Base-by-base conservation (phyloP, 2,113 vertebrate genomes). In the Channa maculata region DNA sequence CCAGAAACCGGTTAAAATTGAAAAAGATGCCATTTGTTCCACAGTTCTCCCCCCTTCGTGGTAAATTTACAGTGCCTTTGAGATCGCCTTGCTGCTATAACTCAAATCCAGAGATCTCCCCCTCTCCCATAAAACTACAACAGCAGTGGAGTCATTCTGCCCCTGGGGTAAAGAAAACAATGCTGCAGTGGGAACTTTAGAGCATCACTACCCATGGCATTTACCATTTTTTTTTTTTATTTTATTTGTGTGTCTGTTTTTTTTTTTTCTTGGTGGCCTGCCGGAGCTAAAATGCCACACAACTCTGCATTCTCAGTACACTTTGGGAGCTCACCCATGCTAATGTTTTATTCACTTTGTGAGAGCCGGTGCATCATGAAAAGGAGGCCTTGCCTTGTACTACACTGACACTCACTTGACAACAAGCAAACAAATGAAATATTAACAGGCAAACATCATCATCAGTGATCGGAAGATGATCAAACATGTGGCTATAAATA, bases 261-360 rank as follows among this genome's bases (percentile, higher is more conserved):
- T 53, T 45, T 63, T 66, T 66, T 66, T 53, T 24, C 36, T 48
- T 60, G 68, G 91, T 89, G 81, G 71, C 66, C 72, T 64, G 77
- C 75, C 37, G 55, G 62, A 90, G 86, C 83, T 85, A 79, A 89
- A 91, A 92, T 81, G 88, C 77, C 85, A 83, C 83, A 80, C 79
- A 84, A 65, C 78, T 82, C 66, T 74, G 79, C 15, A 50, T 86
- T 76, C 79, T 71, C 15, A 1, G 48, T 38, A 66, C 50, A 66
- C 65, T 74, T 14, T 48, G 81, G 74, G 66, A 80, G 83, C 76
- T 58, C 75, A 52, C 83, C 72, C 89, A 76, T 81, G 83, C 91
- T 89, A 83, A 94, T 93, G 91, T 93, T 93, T 93, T 90, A 94
- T 94, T 93, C 92, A 92, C 91, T 94, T 93, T 93, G 90, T 86